These are phyloP conservation scores for Hephaestus fuliginosus DNA, from an alignment of 2,797 vertebrate species.

Conservation along the genomic window DNA sequence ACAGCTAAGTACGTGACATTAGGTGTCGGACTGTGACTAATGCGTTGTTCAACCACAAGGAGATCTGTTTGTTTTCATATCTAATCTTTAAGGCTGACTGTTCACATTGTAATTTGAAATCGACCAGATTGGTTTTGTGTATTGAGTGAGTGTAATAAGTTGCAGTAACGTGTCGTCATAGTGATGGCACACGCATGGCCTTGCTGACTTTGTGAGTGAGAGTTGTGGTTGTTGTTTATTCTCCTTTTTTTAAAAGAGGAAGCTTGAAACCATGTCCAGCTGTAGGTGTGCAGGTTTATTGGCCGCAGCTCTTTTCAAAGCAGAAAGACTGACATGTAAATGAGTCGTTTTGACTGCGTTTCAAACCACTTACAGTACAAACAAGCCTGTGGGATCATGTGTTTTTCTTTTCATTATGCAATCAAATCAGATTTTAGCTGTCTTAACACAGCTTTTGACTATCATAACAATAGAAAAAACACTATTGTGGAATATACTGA, in stretches of 20 bases:
- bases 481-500: neutral
- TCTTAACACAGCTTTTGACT: neutral
- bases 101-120: conserved; percentile 38
- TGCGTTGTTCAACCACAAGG: conserved; percentile 10
- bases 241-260: neutral
- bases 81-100: conserved; percentile 43
- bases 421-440: neutral
- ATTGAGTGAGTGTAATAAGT: conserved; percentile 37
- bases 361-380: neutral
- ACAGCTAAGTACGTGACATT: neutral
- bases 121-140: conserved; percentile 45
- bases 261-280: neutral
- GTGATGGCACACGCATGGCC: conserved; percentile 9
- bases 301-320: neutral
- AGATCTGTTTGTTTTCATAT: conserved; percentile 28
- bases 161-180: conserved; percentile 38
- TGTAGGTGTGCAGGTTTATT: neutral
- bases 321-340: neutral
- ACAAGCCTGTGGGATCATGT: neutral
- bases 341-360: neutral
- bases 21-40: neutral
- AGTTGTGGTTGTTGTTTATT: neutral
- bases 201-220: neutral
- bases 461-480: neutral
- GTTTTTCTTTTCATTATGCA: neutral